phyloP scores from a whole-genome alignment of 37 sponge, comb jelly and placozoan species.

The Aplysina aerophoba region DNA sequence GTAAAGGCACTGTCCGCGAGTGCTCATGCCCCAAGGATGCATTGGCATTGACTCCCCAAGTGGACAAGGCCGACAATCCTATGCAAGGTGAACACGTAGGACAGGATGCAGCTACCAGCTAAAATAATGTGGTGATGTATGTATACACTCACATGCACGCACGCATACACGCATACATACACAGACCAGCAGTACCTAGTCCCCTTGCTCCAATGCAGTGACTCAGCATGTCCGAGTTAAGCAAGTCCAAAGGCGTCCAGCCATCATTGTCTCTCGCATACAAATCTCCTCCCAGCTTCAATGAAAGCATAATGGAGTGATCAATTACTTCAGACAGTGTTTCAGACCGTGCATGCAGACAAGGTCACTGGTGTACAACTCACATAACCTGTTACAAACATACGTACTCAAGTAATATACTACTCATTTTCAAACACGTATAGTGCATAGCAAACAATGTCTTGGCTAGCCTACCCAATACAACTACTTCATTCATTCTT shows the following conservation, averaged over 20 bases:
- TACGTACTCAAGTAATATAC: neutral
- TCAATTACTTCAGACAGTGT: neutral
- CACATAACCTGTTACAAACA: neutral
- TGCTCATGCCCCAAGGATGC: conserved; percentile 78
- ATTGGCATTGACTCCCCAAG: conserved; percentile 85
- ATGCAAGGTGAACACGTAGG: no score
- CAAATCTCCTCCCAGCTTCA: neutral
- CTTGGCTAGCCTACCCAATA: no score
- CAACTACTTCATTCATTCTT: no score
- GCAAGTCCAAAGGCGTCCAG: conserved; percentile 5
- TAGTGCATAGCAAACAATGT: no score
- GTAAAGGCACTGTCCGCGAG: conserved; percentile 46
- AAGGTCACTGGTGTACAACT: neutral
- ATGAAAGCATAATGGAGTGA: neutral
- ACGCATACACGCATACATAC: conserved; percentile 41
- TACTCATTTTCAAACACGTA: neutral
- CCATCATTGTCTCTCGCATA: neutral
- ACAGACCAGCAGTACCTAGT: neutral
- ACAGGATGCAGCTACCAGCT: neutral
- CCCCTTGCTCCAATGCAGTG: neutral
- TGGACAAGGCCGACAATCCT: conserved; percentile 32
- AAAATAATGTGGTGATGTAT: neutral
- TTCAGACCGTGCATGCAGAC: neutral
- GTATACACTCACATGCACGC: conserved; percentile 28
- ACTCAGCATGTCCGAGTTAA: neutral